Base-by-base conservation (phyloP, 1,140 invertebrate species). In the Achroia grisella region DNA sequence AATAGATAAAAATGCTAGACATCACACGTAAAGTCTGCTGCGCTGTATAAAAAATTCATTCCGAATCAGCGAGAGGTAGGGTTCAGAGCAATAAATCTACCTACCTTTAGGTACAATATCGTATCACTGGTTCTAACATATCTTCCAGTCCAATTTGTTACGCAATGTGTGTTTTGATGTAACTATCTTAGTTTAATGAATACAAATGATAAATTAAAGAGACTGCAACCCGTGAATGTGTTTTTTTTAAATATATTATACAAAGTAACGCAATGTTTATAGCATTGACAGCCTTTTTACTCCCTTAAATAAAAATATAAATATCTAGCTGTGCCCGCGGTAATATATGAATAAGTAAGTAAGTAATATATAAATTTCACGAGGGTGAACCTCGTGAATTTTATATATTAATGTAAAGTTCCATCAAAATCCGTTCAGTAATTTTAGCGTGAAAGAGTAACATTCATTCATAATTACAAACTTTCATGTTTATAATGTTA, bases 121-220 rank as follows among this genome's bases (percentile, higher is more conserved):
- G 53, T 70, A 63, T 68, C 71, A 62, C 68, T 63, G 60, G 59
- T 63, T 68, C 56, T 62, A 59, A 77, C 65, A 77, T 80, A 79
- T 76, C 77, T 79, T 79, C 74, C 71, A 77, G 70, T 71, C 63
- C 71, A 65, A 71, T 77, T 80, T 80, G 66, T 78, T 71, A 75
- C 60, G 64, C 73, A 73, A 59, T 74, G 71, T 75, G 71, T 82
- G 77, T 84, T 81, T 76, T 72, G 68, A 74, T 81, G 74, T 81
- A 80, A 67, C 66, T 73, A 71, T 73, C 65, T 81, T 76, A 80
- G 73, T 78, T 76, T 58, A 65, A 62, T 64, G 52, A 70, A 71
- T 72, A 72, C 56, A 71, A 71, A 67, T 54, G 62, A 79, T 72
- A 73, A 80, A 81, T 71, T 74, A 80, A 81, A 84, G 74, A 84